A percentile compares a stretch with the other conserved stretches of the same genome.
phyloP scores from a whole-genome alignment of 2,888 invertebrate genomes.

The Steinernema hermaphroditum region DNA sequence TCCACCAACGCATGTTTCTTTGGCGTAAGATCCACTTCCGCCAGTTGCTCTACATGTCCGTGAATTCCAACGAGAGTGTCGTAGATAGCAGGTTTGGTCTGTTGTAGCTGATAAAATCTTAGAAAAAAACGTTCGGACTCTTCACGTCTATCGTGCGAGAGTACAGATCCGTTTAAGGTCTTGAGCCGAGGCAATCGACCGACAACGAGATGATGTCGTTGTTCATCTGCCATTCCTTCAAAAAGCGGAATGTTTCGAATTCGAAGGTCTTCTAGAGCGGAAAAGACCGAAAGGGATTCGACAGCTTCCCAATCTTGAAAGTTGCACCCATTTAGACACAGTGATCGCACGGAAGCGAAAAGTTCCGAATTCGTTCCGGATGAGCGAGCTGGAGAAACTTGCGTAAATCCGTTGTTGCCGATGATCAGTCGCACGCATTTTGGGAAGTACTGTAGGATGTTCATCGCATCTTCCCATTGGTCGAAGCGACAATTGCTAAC shows the following conservation, averaged over 20 bases:
- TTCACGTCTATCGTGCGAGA: conserved; percentile 66
- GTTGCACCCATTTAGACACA: conserved; percentile 12
- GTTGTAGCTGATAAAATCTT: conserved; percentile 61
- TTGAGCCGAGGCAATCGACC: conserved; percentile 62
- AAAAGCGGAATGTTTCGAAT: conserved; percentile 77
- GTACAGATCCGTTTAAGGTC: conserved; percentile 67
- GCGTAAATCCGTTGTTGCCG: conserved; percentile 12
- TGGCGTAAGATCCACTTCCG: conserved; percentile 65
- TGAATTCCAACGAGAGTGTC: conserved; percentile 50
- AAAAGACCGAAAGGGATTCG: conserved; percentile 82
- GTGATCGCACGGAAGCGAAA: background rate
- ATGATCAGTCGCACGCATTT: conserved; percentile 10
- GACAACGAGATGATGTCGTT: conserved; percentile 52
- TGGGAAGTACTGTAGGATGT: background rate
- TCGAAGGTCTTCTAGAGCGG: conserved; percentile 82
- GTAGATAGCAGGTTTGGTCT: conserved; percentile 49
- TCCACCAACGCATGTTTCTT: conserved; percentile 46
- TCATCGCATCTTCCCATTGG: conserved; percentile 9
- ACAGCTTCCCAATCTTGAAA: conserved; percentile 68
- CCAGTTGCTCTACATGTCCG: conserved; percentile 51
- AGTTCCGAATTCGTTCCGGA: background rate
- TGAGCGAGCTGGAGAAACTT: background rate
- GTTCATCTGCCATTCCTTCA: conserved; percentile 47
- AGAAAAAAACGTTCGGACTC: conserved; percentile 68
- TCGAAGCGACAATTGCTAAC: conserved; percentile 16